Evolutionary conservation across 2,797 vertebrate genomes (phyloP).

Genomic region (Psittacula echo): DNA sequence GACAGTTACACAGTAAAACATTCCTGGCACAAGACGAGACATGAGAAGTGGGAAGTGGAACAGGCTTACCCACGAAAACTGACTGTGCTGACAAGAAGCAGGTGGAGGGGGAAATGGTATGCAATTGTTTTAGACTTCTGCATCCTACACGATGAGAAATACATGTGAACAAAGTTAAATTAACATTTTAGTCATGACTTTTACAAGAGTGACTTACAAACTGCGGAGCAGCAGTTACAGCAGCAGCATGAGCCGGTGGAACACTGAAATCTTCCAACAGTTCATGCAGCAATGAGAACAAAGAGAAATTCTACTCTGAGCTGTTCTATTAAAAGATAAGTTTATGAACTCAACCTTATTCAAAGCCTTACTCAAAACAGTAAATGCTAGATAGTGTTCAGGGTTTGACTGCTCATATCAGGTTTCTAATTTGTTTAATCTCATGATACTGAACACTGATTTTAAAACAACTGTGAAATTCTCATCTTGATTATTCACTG

Average conservation of each 20-base stretch:
- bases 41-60: neutral
- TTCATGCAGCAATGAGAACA: neutral
- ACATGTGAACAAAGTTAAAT: neutral
- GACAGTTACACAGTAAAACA: neutral
- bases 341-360: neutral
- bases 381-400: neutral
- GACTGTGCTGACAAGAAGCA: neutral
- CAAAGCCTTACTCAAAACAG: neutral
- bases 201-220: neutral
- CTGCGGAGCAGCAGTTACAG: neutral
- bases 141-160: neutral
- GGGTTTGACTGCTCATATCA: neutral
- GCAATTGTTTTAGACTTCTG: neutral
- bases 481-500: neutral
- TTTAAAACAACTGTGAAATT: neutral
- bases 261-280: neutral
- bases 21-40: neutral
- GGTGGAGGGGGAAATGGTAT: neutral
- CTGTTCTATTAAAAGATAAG: neutral
- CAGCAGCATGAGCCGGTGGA: neutral
- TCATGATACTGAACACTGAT: neutral
- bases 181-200: neutral
- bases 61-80: neutral
- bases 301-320: neutral
- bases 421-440: neutral